A percentile compares a stretch with the other conserved stretches of the same genome.
Conservation (phyloP, 2,113 vertebrate genomes). For the Cariama cristata region DNA sequence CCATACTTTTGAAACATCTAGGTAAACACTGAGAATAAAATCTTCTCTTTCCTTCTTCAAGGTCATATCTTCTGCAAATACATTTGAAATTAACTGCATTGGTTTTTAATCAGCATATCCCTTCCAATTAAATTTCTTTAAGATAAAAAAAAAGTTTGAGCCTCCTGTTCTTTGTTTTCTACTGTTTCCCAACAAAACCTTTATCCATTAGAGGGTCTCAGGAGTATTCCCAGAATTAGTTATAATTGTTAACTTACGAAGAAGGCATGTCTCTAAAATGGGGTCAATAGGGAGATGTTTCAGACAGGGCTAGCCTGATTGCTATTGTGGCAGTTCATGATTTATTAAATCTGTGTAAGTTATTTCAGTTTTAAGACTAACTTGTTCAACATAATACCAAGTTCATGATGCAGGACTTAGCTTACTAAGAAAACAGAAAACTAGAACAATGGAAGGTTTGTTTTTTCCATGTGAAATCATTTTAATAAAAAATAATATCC, state of each 20-base stretch:
- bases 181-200: not conserved
- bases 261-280: not conserved
- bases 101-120: not conserved
- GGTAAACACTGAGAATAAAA: not conserved
- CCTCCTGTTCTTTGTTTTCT: not conserved
- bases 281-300: not conserved
- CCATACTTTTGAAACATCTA: not conserved
- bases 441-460: not conserved
- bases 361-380: not conserved
- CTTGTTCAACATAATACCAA: not conserved
- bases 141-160: not conserved
- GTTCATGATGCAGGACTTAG: not conserved
- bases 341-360: not conserved
- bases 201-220: not conserved
- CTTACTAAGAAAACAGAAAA: conserved; percentile 14
- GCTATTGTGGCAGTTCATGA: not conserved
- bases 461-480: not conserved
- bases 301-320: not conserved
- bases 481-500: not conserved
- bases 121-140: not conserved
- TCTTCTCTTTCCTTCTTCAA: not conserved
- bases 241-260: not conserved
- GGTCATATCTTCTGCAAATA: not conserved
- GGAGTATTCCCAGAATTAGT: not conserved
- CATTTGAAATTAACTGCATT: not conserved